Evolutionary conservation across 2,888 invertebrate species (phyloP).

Genomic region (Resseliella maxima): DNA sequence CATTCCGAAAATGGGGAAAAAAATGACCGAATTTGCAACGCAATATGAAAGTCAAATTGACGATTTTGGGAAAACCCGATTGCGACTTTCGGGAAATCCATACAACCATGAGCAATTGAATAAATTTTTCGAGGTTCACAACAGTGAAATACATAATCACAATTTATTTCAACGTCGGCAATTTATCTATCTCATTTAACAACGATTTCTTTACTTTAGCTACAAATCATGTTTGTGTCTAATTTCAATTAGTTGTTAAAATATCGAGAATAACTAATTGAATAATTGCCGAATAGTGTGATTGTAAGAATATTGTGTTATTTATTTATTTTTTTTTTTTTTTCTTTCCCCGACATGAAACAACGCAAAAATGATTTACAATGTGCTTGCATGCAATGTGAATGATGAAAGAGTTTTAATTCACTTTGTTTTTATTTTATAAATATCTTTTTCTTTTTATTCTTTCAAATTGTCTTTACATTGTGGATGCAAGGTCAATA

Average conservation of each 20-base stretch:
- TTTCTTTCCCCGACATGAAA: not conserved
- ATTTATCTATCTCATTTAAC: not conserved
- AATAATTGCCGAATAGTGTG: constrained; percentile 18
- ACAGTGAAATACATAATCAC: not conserved
- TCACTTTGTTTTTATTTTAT: too few species aligned
- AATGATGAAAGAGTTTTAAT: not conserved
- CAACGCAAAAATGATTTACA: not conserved
- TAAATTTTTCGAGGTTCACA: not conserved
- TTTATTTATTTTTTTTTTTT: not conserved
- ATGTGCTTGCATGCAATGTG: not conserved
- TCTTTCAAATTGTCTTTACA: constrained; percentile 31
- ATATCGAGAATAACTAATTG: not conserved
- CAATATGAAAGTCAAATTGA: not conserved
- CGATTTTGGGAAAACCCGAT: not conserved
- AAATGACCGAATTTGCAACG: not conserved
- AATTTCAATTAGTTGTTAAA: not conserved
- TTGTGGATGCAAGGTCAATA: not conserved
- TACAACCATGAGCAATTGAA: not conserved
- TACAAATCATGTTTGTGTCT: not conserved
- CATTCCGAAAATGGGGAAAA: too few species aligned
- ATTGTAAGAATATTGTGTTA: not conserved
- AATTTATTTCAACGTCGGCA: not conserved
- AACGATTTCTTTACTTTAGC: not conserved
- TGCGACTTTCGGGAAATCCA: not conserved
- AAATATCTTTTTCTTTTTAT: too few species aligned